phyloP scores from a whole-genome alignment of 2,113 vertebrate genomes.

The Athene noctua region DNA sequence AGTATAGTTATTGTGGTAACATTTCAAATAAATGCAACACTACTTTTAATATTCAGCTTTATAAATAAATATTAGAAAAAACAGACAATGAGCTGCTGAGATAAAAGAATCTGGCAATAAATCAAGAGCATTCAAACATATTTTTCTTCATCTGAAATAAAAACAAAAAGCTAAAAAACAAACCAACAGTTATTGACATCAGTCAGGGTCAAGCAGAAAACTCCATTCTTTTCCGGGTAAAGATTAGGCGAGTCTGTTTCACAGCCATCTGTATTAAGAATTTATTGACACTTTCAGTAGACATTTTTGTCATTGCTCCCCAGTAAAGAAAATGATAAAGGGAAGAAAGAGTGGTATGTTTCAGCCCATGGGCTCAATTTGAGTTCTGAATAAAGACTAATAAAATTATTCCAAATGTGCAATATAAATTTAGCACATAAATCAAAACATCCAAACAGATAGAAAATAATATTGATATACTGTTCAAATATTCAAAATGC shows the following conservation, averaged over 20 bases:
- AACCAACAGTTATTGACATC: neutral
- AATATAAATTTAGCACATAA: neutral
- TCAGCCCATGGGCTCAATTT: neutral
- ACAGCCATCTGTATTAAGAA: neutral
- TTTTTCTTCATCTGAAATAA: neutral
- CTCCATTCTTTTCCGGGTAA: neutral
- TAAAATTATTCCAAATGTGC: neutral
- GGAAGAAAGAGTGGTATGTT: neutral
- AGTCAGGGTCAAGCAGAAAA: neutral
- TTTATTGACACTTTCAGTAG: neutral
- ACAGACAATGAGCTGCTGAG: neutral
- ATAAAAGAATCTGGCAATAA: neutral
- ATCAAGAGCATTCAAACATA: neutral
- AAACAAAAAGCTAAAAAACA: neutral
- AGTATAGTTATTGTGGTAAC: neutral
- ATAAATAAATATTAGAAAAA: neutral
- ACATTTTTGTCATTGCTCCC: neutral
- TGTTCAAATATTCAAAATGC: neutral
- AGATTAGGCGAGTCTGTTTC: neutral
- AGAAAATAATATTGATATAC: neutral
- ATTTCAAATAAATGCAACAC: neutral
- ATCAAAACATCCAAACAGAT: neutral
- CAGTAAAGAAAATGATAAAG: neutral
- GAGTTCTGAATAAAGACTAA: neutral
- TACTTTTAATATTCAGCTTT: neutral